Evolutionary conservation across 2,113 vertebrate species (phyloP).

Genomic region (Xerus inauris): DNA sequence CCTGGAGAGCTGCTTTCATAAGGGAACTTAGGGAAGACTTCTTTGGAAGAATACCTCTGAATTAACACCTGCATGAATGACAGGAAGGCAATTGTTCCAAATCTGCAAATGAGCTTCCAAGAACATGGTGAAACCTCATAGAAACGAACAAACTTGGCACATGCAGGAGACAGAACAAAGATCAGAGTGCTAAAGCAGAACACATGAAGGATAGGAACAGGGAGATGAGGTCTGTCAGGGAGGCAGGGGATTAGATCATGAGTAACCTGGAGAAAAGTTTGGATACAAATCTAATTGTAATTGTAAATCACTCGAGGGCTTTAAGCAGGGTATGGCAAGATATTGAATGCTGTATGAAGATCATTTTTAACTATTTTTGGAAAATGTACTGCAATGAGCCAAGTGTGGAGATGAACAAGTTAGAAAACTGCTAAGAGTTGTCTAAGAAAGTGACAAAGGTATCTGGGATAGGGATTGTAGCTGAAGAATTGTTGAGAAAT

Average conservation of each 20-base stretch:
- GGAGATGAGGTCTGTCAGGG: neutral
- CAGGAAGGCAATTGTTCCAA: neutral
- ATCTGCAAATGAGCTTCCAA: neutral
- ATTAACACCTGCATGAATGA: neutral
- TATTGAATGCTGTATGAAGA: neutral
- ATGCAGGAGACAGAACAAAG: neutral
- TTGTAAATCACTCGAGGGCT: neutral
- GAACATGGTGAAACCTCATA: neutral
- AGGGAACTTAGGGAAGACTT: neutral
- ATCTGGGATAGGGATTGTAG: neutral
- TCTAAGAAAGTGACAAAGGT: neutral
- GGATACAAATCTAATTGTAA: neutral
- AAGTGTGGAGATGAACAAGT: neutral
- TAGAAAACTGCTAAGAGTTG: neutral
- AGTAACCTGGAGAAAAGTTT: neutral
- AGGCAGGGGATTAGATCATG: neutral
- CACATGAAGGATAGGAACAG: neutral
- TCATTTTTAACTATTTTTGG: neutral
- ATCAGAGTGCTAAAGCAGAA: neutral
- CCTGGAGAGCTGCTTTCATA: neutral
- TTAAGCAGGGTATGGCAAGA: fast-evolving
- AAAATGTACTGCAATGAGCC: neutral
- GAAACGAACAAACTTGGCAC: neutral
- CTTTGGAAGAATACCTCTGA: neutral
- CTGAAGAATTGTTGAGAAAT: neutral